Percentiles rank a stretch among this genome's conserved stretches.
These are phyloP conservation scores for Cantharis flavilabris DNA, from an alignment of 2,888 invertebrate species.

Conservation along the genomic window DNA sequence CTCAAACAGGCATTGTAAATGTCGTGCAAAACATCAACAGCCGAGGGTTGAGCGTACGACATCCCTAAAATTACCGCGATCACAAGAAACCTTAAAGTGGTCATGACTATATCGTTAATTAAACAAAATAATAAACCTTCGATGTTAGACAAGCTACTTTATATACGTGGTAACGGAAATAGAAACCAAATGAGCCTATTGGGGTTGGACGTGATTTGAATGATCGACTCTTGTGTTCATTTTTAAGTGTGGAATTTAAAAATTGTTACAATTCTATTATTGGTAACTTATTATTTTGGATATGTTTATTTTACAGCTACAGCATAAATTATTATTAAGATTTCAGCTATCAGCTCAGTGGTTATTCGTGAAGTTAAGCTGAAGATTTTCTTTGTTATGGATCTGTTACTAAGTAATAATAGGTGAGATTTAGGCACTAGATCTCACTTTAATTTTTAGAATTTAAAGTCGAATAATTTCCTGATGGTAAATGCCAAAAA, in stretches of 20 bases:
- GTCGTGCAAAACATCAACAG: conserved; percentile 66
- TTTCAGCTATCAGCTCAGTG: neutral
- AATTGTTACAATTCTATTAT: conserved; percentile 3
- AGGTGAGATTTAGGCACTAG: too few species aligned
- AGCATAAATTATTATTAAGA: neutral
- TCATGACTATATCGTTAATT: conserved; percentile 20
- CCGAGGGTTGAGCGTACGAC: conserved; percentile 54
- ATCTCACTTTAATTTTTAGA: too few species aligned
- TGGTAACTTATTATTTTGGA: neutral
- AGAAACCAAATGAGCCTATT: conserved; percentile 52
- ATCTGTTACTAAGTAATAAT: too few species aligned
- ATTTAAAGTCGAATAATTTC: too few species aligned
- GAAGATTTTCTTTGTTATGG: too few species aligned
- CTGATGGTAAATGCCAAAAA: too few species aligned
- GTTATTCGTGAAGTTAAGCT: neutral
- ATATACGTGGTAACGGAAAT: conserved; percentile 52
- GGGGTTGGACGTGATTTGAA: conserved; percentile 52
- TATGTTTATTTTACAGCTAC: neutral
- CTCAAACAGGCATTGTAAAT: conserved; percentile 71
- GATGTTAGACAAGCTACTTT: conserved; percentile 41
- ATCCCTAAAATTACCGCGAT: conserved; percentile 15
- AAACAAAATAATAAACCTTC: conserved; percentile 31
- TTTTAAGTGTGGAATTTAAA: conserved; percentile 25
- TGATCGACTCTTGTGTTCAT: conserved; percentile 28
- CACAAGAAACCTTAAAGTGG: conserved; percentile 15